phyloP scores from a whole-genome alignment of 2,888 invertebrate genomes.

The Cheiracanthium punctorium region DNA sequence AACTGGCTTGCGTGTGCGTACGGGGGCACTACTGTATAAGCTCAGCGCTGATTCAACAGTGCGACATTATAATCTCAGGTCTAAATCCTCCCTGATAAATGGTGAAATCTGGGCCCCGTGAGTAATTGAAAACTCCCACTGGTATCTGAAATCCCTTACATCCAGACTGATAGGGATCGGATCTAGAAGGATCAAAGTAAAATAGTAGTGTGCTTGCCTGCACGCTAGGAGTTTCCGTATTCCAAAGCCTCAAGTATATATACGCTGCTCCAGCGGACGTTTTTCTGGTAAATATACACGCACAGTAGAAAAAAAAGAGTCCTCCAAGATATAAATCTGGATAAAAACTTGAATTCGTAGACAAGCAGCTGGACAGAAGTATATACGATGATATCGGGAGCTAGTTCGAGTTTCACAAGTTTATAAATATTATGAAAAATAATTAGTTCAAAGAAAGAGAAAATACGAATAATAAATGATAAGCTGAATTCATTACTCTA shows the following conservation, averaged over 20 bases:
- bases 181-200: constrained; percentile 70
- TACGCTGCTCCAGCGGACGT: constrained; percentile 38
- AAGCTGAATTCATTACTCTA: no score
- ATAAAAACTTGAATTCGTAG: no score
- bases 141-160: constrained; percentile 69
- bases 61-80: constrained; percentile 70
- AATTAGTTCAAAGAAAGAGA: no score
- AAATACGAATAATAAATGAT: no score
- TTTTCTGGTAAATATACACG: no score
- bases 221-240: constrained; percentile 46
- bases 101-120: constrained; percentile 69
- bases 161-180: constrained; percentile 69
- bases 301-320: no score
- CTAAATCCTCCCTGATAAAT: constrained; percentile 70
- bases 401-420: no score
- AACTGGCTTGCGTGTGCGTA: background rate
- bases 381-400: no score
- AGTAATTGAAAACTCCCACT: constrained; percentile 71
- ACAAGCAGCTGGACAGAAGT: no score
- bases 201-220: constrained; percentile 63
- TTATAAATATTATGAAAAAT: no score
- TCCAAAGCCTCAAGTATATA: constrained; percentile 32
- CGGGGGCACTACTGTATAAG: constrained; percentile 20
- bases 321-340: no score
- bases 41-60: constrained; percentile 67